Conservation (phyloP, 1,140 invertebrate species). For the Hypothenemus hampei region DNA sequence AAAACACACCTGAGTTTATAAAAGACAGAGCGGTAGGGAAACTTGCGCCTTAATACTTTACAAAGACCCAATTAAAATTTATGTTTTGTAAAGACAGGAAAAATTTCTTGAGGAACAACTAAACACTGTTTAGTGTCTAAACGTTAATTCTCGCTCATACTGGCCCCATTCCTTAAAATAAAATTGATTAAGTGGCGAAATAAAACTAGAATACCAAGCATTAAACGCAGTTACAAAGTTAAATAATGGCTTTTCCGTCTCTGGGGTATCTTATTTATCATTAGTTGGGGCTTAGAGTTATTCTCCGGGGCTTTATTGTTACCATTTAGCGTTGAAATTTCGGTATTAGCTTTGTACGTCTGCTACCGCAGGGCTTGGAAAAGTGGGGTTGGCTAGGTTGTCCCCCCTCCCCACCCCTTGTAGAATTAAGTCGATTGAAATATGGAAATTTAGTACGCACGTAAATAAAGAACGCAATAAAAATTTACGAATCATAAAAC, state of each 20-base stretch:
- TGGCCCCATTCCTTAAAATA: too few relatives aligned
- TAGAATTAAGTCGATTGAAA: neutral
- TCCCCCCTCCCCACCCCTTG: neutral
- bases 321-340: neutral
- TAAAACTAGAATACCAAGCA: neutral
- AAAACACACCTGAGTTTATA: too few relatives aligned
- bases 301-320: slow-evolving; percentile 1
- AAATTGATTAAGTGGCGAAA: neutral
- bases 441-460: neutral
- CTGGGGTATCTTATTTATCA: slow-evolving; percentile 1
- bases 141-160: too few relatives aligned
- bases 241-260: slow-evolving; percentile 1
- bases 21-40: too few relatives aligned
- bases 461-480: neutral
- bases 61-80: too few relatives aligned
- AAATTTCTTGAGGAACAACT: too few relatives aligned
- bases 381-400: neutral
- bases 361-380: too few relatives aligned
- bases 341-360: neutral
- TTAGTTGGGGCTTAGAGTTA: neutral
- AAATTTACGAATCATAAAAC: too few relatives aligned
- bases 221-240: slow-evolving; percentile 2
- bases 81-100: too few relatives aligned
- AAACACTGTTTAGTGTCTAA: too few relatives aligned
- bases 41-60: too few relatives aligned